Conservation (phyloP, 2,888 invertebrate genomes). For the Limnephilus lunatus region DNA sequence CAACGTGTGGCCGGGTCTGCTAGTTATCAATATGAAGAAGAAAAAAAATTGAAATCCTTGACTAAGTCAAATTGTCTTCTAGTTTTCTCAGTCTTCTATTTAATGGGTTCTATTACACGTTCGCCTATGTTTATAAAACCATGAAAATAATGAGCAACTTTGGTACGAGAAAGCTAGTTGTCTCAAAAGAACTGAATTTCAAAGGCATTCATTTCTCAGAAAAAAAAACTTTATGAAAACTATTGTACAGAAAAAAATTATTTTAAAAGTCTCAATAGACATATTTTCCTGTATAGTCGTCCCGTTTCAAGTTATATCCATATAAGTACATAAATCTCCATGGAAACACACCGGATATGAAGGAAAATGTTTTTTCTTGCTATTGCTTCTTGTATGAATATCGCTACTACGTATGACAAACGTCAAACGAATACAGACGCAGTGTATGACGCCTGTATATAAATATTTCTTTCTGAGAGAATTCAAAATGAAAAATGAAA, state of each 20-base stretch:
- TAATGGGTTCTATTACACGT: neutral
- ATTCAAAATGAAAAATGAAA: slow-evolving; percentile 50
- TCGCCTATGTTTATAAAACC: neutral
- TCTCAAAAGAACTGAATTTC: neutral
- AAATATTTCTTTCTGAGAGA: slow-evolving; percentile 35
- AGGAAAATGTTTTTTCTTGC: slow-evolving; percentile 64
- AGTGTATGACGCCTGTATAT: slow-evolving; percentile 42
- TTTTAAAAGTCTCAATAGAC: neutral
- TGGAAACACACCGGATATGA: slow-evolving; percentile 64
- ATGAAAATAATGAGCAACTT: too few species aligned
- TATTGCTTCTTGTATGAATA: slow-evolving; percentile 55
- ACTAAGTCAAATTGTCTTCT: too few species aligned
- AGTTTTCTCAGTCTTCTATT: neutral
- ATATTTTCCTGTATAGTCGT: slow-evolving; percentile 5
- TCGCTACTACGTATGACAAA: slow-evolving; percentile 61
- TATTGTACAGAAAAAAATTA: neutral
- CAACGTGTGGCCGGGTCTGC: too few species aligned
- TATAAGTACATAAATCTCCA: slow-evolving; percentile 50
- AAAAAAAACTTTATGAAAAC: neutral
- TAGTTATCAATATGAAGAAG: too few species aligned
- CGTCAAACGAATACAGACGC: slow-evolving; percentile 54
- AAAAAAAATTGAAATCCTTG: neutral
- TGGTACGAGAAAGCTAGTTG: neutral
- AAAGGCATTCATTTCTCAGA: neutral
- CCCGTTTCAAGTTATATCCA: slow-evolving; percentile 55